Base-by-base conservation (phyloP, 2,797 vertebrate species). In the Poecilia picta region DNA sequence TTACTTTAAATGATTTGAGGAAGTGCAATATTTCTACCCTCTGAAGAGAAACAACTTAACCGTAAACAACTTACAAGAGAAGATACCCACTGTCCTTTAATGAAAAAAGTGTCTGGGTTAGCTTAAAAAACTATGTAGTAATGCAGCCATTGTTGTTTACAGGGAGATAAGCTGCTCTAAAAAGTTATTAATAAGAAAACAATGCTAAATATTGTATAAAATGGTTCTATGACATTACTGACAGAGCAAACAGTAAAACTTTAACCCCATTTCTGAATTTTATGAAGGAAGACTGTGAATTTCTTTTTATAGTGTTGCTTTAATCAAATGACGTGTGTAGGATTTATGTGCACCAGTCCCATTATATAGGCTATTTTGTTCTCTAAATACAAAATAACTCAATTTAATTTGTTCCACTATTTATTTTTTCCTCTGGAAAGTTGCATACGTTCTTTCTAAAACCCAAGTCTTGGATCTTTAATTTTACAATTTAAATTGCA, bases 1-100 rank as follows among this genome's bases (percentile, higher is more conserved):
- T 0, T 15, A 75, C 59, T 59, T 75, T 39, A 39, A 72, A 74
- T 66, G 4, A 83, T 79, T 79, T 74, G 47, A 88, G 66, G 77
- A 83, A 81, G 18, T 76, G 16, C 10, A 23, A 73, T 70, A 28
- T 55, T 28, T 46, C 41, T 72, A 10, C n/a, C 41, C 15, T 66
- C 33, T 62, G 57, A 33, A 36, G 16, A 64, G 16, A 64, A 64
- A 68, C 12, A 13, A 74, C 39, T 74, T 41, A 46, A 45, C 39
- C 7, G 8, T 55, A 10, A 28, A 57, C 16, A 20, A 75, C 10
- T 62, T 31, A 31, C n/a, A 31, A 28, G 12, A 45, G 4, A 64
- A 57, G 25, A 20, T 74, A 13, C 20, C 25, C 1, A 23, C 5
- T 43, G 15, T 45, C 39, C 55, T 28, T 75, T 20, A 76, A 47